These are phyloP conservation scores for Hucho hucho DNA, from an alignment of 2,113 vertebrate genomes.

Conservation along the genomic window DNA sequence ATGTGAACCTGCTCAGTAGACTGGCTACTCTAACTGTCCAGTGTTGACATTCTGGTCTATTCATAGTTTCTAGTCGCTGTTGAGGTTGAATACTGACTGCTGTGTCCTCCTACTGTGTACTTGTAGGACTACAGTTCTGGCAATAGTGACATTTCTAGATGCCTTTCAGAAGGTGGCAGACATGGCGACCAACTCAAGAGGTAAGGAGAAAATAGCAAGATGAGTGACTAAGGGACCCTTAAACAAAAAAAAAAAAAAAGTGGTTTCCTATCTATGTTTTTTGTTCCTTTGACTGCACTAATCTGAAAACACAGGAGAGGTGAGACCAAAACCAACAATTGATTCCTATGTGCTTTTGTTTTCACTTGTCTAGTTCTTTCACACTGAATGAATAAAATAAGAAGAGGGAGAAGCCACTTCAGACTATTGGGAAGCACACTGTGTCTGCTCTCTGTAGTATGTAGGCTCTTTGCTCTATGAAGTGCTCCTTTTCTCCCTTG, in stretches of 20 bases:
- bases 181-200: slow-evolving; percentile 97
- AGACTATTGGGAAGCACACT: no score
- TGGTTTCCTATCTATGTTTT: no score
- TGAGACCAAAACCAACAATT: no score
- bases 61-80: not conserved
- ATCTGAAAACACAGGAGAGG: no score
- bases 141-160: slow-evolving; percentile 93
- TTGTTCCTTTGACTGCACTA: no score
- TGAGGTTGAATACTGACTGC: not conserved
- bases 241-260: no score
- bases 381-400: no score
- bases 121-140: slow-evolving; percentile 92
- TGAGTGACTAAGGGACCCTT: not conserved
- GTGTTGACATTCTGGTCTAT: slow-evolving; percentile 1
- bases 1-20: not conserved
- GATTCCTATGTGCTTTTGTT: no score
- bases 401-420: no score
- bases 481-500: slow-evolving; percentile 73
- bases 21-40: not conserved
- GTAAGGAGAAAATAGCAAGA: slow-evolving; percentile 65
- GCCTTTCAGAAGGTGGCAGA: slow-evolving; percentile 99
- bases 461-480: slow-evolving; percentile 58
- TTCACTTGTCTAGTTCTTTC: no score
- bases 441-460: no score
- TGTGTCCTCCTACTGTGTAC: slow-evolving; percentile 14